Percentiles rank a stretch among this genome's conserved stretches.
phyloP scores from a whole-genome alignment of 1,140 invertebrate genomes.

The Drosophila pallidifrons region DNA sequence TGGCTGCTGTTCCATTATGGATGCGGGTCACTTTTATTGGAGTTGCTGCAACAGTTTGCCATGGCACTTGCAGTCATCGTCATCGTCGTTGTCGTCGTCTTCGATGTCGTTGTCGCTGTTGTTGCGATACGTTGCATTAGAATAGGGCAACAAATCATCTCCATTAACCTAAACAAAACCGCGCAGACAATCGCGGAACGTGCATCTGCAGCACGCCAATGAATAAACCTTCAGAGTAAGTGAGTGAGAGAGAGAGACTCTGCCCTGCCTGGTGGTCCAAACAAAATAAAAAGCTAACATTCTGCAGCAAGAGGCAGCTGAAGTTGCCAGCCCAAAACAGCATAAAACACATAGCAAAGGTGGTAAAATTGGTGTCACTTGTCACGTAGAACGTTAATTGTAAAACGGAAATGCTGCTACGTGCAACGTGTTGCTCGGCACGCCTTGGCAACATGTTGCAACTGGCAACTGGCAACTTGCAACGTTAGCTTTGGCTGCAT shows the following conservation, averaged over 20 bases:
- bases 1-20: conserved; percentile 31
- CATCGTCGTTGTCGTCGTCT: conserved; percentile 2
- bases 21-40: conserved; percentile 49
- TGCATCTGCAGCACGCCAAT: conserved; percentile 80
- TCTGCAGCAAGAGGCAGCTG: conserved; percentile 28
- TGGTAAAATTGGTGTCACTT: conserved; percentile 84
- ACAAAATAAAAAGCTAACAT: conserved; percentile 33
- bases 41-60: conserved; percentile 47
- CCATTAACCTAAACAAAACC: conserved; percentile 84
- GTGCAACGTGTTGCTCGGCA: conserved; percentile 54
- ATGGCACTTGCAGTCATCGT: conserved; percentile 41
- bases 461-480: conserved; percentile 21
- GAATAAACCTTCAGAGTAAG: conserved; percentile 10
- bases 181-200: conserved; percentile 82
- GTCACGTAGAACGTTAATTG: conserved; percentile 84
- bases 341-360: conserved; percentile 71
- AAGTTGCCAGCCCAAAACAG: conserved; percentile 28
- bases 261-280: conserved; percentile 74
- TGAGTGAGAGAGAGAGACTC: conserved; percentile 4
- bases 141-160: conserved; percentile 84
- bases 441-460: conserved; percentile 78
- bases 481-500: conserved; percentile 49
- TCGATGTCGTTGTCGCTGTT: conserved; percentile 20
- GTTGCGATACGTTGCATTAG: conserved; percentile 65
- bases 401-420: conserved; percentile 79